Conservation (phyloP, 1,140 invertebrate genomes). For the Drosophila ficusphila region DNA sequence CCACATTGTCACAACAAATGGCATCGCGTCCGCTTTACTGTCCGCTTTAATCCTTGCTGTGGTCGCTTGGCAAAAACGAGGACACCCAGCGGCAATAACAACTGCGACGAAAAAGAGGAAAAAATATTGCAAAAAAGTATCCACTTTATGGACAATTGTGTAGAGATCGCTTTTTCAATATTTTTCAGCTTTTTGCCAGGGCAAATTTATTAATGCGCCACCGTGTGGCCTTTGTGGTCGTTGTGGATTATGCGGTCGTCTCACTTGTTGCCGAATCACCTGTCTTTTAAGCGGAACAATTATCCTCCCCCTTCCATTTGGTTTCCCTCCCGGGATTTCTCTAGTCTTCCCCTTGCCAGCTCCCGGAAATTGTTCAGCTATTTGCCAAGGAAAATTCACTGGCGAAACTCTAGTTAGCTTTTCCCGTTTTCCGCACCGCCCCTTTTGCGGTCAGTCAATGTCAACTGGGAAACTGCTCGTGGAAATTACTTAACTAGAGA, state of each 20-base stretch:
- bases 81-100: constrained; percentile 31
- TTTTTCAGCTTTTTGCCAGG: constrained; percentile 68
- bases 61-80: constrained; percentile 56
- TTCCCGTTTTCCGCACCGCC: not conserved
- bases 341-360: too few relatives aligned
- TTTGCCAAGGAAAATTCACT: not conserved
- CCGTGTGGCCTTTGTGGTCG: constrained; percentile 70
- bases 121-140: not conserved
- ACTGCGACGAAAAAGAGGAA: constrained; percentile 2
- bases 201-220: constrained; percentile 72
- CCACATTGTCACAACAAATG: constrained; percentile 68
- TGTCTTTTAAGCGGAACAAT: constrained; percentile 12
- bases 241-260: constrained; percentile 76
- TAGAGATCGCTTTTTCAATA: constrained; percentile 80
- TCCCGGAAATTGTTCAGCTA: not conserved
- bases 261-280: constrained; percentile 66
- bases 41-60: constrained; percentile 80
- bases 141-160: constrained; percentile 64
- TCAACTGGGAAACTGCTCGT: constrained; percentile 29
- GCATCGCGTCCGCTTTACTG: constrained; percentile 37
- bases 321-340: not conserved
- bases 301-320: not conserved
- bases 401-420: constrained; percentile 4
- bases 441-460: constrained; percentile 34
- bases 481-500: constrained; percentile 45